Percentiles rank a stretch among this genome's conserved stretches.
phyloP scores from a whole-genome alignment of 2,888 invertebrate species.

The Andricus quercusramuli region DNA sequence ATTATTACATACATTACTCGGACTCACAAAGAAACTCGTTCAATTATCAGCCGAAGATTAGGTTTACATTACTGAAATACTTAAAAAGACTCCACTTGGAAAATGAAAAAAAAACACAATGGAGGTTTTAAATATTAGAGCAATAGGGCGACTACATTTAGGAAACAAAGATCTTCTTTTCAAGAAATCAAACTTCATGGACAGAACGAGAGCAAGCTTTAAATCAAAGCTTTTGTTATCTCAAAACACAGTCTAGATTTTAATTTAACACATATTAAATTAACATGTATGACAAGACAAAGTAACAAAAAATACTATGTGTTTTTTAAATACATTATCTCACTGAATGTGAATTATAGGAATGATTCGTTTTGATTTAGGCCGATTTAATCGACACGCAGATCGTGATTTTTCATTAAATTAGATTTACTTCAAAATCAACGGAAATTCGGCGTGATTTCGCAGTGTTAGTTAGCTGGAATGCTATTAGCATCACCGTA shows the following conservation, averaged over 20 bases:
- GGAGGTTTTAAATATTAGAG: neutral
- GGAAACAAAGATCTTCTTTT: neutral
- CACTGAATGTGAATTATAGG: neutral
- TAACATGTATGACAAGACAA: conserved; percentile 36
- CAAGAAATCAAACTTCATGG: conserved; percentile 31
- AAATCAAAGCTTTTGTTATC: conserved; percentile 11
- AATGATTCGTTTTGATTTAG: conserved; percentile 16
- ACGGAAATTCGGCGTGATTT: conserved; percentile 3
- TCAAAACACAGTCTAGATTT: conserved; percentile 28
- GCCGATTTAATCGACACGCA: neutral
- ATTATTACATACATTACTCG: conserved; percentile 45
- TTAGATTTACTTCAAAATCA: conserved; percentile 14
- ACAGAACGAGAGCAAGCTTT: conserved; percentile 37
- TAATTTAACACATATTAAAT: conserved; percentile 30
- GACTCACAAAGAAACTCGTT: conserved; percentile 35
- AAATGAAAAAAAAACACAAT: neutral
- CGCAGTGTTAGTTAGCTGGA: conserved; percentile 30
- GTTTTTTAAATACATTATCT: conserved; percentile 2
- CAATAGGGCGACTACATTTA: neutral
- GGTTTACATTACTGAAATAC: neutral
- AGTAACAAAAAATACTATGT: conserved; percentile 22
- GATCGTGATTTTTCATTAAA: neutral
- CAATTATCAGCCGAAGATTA: conserved; percentile 15
- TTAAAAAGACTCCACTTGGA: neutral
- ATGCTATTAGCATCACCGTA: neutral